These are phyloP conservation scores for Channa argus DNA, from an alignment of 2,113 vertebrate genomes.

Conservation along the genomic window DNA sequence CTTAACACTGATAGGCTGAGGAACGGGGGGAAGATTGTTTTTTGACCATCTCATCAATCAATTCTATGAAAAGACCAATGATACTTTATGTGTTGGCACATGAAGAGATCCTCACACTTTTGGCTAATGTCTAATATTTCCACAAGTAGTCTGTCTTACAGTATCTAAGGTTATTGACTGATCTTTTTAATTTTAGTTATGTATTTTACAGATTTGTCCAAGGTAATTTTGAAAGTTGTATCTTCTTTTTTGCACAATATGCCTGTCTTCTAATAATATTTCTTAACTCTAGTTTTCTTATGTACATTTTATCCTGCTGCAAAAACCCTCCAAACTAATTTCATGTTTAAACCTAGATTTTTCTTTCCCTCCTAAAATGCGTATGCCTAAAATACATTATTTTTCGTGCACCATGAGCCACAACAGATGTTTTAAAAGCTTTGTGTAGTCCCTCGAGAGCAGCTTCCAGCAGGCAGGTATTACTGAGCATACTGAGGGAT, in stretches of 20 bases:
- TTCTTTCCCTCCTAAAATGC: not conserved
- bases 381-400: not conserved
- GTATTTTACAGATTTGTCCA: conserved; percentile 12
- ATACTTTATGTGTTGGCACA: conserved; percentile 36
- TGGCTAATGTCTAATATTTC: conserved; percentile 17
- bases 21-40: conserved; percentile 55
- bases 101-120: conserved; percentile 28
- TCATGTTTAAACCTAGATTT: no score
- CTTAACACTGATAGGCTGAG: conserved; percentile 47
- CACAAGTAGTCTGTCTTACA: conserved; percentile 20
- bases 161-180: not conserved
- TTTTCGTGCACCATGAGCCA: not conserved
- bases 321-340: not conserved
- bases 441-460: not conserved
- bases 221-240: conserved; percentile 3
- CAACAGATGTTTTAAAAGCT: not conserved
- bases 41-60: conserved; percentile 69
- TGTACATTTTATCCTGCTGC: not conserved
- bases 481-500: not conserved
- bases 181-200: conserved; percentile 13
- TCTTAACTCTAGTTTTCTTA: conserved; percentile 2
- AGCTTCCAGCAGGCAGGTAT: not conserved
- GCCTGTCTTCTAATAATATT: not conserved
- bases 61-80: not conserved
- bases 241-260: not conserved